These are phyloP conservation scores for Nothoprocta perdicaria DNA, from an alignment of 2,113 vertebrate species.

Conservation along the genomic window DNA sequence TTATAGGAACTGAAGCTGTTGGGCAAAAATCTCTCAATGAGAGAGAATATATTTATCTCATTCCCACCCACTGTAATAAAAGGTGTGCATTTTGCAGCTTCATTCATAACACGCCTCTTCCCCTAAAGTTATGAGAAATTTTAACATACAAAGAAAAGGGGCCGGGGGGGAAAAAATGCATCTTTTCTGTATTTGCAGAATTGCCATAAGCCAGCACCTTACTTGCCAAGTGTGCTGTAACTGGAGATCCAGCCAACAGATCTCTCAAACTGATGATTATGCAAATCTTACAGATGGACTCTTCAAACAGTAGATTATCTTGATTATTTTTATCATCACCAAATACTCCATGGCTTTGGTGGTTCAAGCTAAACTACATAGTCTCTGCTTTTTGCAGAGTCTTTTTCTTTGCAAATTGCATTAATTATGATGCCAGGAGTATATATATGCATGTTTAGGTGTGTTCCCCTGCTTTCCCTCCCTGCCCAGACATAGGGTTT, in stretches of 20 bases:
- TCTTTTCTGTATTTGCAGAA: background rate
- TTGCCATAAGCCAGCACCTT: background rate
- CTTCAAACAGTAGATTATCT: constrained; percentile 5
- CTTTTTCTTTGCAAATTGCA: background rate
- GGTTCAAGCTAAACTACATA: background rate
- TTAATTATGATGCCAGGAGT: background rate
- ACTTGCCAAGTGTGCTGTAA: constrained; percentile 13
- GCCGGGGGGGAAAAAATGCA: background rate
- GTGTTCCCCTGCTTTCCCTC: background rate
- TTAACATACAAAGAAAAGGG: background rate
- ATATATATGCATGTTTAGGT: background rate
- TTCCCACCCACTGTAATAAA: background rate
- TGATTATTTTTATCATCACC: background rate
- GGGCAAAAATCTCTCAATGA: background rate
- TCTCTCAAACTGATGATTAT: constrained; percentile 3
- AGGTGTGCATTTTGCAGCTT: fast-evolving
- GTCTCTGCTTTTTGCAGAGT: background rate
- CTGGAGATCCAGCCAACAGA: background rate
- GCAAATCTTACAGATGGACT: constrained; percentile 20
- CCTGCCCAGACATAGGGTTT: fast-evolving
- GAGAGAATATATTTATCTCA: background rate
- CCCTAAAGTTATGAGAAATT: background rate
- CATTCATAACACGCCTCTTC: background rate
- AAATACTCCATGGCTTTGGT: background rate
- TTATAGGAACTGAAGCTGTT: background rate